Evolutionary conservation across 2,888 invertebrate species (phyloP).

Genomic region (Microchrysa polita): DNA sequence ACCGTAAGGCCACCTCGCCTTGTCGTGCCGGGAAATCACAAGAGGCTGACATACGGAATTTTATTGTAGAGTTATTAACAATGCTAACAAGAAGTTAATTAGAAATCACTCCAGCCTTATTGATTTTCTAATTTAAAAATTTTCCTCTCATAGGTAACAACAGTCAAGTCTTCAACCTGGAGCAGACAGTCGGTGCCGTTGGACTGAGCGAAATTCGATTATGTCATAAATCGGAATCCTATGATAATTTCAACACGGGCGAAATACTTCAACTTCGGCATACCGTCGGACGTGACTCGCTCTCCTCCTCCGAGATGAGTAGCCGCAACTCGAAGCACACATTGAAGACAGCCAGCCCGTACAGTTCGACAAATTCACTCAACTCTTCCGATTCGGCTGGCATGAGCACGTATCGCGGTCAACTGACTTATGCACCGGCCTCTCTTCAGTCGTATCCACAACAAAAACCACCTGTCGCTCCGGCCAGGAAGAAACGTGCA

Average conservation of each 20-base stretch:
- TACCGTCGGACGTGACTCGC: slow-evolving; percentile 60
- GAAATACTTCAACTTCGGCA: slow-evolving; percentile 60
- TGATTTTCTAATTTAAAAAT: background rate
- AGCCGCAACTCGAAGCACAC: slow-evolving; percentile 63
- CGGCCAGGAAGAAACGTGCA: slow-evolving; percentile 62
- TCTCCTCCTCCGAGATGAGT: slow-evolving; percentile 63
- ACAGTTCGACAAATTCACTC: slow-evolving; percentile 64
- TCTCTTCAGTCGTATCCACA: background rate
- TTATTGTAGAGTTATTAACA: no score
- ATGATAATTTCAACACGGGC: slow-evolving; percentile 61
- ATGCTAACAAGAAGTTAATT: no score
- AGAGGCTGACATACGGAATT: no score
- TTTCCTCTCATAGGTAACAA: slow-evolving; percentile 58
- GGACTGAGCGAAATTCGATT: slow-evolving; percentile 63
- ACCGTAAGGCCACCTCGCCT: slow-evolving; percentile 2
- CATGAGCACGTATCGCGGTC: slow-evolving; percentile 58
- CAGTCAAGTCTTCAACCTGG: slow-evolving; percentile 64
- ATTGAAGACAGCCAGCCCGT: slow-evolving; percentile 63
- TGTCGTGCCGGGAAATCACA: no score
- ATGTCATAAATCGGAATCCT: slow-evolving; percentile 62
- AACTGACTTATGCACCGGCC: slow-evolving; percentile 54
- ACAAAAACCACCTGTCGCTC: slow-evolving; percentile 52
- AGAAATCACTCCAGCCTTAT: background rate
- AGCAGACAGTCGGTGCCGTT: slow-evolving; percentile 63
- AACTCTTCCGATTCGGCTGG: slow-evolving; percentile 65